These are phyloP conservation scores for Archips crataeganus DNA, from an alignment of 2,888 invertebrate genomes.

Conservation along the genomic window DNA sequence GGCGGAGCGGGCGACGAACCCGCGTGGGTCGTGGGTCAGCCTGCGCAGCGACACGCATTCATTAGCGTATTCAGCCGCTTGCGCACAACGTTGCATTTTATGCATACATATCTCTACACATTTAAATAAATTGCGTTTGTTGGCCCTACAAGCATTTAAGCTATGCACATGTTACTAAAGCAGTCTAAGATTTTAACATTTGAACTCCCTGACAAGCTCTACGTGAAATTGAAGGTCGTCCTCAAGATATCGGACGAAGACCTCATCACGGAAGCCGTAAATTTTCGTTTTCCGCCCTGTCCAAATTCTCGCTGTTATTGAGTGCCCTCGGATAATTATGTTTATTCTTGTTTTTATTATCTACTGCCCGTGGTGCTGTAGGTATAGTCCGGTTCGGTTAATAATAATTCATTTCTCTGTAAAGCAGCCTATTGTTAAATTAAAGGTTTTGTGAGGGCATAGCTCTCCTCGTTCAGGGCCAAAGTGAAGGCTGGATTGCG, in stretches of 20 bases:
- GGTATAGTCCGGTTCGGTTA: constrained; percentile 47
- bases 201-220: constrained; percentile 17
- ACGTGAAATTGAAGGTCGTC: constrained; percentile 50
- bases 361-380: constrained; percentile 44
- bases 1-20: constrained; percentile 74
- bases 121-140: constrained; percentile 30
- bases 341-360: constrained; percentile 54
- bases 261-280: constrained; percentile 65
- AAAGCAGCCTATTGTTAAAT: constrained; percentile 64
- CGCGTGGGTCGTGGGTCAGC: constrained; percentile 84
- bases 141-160: background rate
- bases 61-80: constrained; percentile 73
- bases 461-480: constrained; percentile 59
- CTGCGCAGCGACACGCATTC: constrained; percentile 74
- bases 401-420: constrained; percentile 66
- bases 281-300: constrained; percentile 61
- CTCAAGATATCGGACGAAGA: constrained; percentile 53
- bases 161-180: background rate
- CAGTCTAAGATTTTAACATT: background rate
- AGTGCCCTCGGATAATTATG: constrained; percentile 55
- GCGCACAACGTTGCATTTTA: constrained; percentile 56
- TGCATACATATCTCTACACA: constrained; percentile 20
- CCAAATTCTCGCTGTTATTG: constrained; percentile 56
- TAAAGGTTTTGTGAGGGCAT: constrained; percentile 60
- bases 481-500: constrained; percentile 57